phyloP scores from a whole-genome alignment of 2,888 invertebrate species.

The Cepaea hortensis region DNA sequence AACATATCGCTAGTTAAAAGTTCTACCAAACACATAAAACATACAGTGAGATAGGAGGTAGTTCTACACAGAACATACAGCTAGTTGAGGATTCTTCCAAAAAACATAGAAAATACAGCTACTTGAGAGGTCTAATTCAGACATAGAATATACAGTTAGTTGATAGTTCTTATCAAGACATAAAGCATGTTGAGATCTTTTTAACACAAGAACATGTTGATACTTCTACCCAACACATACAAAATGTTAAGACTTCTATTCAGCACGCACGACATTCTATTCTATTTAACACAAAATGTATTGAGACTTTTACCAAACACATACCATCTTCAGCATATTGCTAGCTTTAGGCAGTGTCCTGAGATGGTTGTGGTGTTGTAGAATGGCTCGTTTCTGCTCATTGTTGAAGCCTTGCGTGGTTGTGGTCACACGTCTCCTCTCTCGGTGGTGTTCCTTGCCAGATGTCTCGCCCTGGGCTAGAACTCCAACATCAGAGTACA shows the following conservation, averaged over 20 bases:
- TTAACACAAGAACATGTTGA: too few species aligned
- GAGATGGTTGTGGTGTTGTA: neutral
- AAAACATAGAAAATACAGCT: too few species aligned
- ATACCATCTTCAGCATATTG: conserved; percentile 15
- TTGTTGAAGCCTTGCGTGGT: neutral
- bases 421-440: neutral
- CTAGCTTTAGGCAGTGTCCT: neutral
- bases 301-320: neutral
- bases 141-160: too few species aligned
- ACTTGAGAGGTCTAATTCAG: too few species aligned
- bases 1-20: too few species aligned
- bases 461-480: neutral
- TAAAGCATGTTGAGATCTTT: too few species aligned
- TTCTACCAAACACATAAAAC: too few species aligned
- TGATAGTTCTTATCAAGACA: too few species aligned
- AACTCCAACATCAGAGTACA: neutral
- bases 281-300: neutral
- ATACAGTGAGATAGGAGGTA: too few species aligned
- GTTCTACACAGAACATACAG: too few species aligned
- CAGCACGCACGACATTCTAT: neutral
- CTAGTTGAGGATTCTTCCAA: too few species aligned
- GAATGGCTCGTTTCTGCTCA: neutral
- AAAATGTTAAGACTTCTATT: neutral
- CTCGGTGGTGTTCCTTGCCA: neutral
- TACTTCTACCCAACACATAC: neutral